Evolutionary conservation across 2,888 invertebrate species (phyloP).

Genomic region (Thelaira solivaga): DNA sequence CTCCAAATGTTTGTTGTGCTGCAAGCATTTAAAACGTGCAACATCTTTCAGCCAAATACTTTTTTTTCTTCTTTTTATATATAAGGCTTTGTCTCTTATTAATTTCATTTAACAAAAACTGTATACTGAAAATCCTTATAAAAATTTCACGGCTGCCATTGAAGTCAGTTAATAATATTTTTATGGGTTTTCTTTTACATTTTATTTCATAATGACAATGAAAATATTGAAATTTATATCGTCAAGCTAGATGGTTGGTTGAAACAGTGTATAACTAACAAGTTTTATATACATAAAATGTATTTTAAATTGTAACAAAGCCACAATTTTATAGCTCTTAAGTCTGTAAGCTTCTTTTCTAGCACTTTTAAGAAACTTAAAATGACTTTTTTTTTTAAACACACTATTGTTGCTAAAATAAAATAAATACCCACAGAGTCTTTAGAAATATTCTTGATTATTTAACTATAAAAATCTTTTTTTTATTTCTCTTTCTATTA

Average conservation of each 20-base stretch:
- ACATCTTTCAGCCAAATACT: no score
- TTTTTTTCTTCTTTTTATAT: not conserved
- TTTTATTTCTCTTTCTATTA: not conserved
- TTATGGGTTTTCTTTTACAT: not conserved
- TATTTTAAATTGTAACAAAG: no score
- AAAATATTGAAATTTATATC: slow-evolving; percentile 40
- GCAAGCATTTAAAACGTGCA: no score
- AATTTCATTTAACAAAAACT: slow-evolving; percentile 34
- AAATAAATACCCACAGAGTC: not conserved
- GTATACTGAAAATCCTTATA: slow-evolving; percentile 39
- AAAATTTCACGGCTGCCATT: slow-evolving; percentile 56
- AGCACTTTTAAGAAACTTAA: no score
- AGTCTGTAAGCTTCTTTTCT: no score
- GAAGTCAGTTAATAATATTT: slow-evolving; percentile 30
- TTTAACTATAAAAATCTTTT: not conserved
- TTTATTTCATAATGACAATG: slow-evolving; percentile 41
- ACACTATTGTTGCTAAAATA: no score
- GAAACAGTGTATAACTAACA: no score
- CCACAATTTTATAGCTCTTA: no score
- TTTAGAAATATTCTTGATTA: not conserved
- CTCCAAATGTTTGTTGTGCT: no score
- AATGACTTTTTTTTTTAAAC: no score
- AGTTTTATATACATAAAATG: no score
- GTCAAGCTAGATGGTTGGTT: no score
- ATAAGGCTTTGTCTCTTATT: not conserved